These are phyloP conservation scores for Oeneis ivallda DNA, from an alignment of 2,888 invertebrate species.

Conservation along the genomic window DNA sequence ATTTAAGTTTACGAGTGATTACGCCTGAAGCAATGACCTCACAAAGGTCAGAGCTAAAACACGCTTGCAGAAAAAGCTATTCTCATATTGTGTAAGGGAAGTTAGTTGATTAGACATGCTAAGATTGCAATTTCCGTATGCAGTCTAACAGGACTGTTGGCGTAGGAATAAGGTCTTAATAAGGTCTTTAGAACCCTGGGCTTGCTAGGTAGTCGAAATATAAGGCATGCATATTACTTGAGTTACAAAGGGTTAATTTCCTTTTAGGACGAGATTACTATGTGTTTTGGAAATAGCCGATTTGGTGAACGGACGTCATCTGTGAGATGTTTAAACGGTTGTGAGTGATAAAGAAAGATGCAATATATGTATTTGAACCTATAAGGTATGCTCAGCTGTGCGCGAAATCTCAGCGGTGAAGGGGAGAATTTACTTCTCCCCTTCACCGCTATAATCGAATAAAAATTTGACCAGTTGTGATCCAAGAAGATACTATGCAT, in stretches of 20 bases:
- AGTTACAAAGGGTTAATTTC: conserved; percentile 2
- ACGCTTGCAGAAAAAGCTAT: neutral
- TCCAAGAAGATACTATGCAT: too few species aligned
- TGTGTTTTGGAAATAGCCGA: neutral
- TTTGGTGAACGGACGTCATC: conserved; percentile 9
- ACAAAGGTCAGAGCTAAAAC: neutral
- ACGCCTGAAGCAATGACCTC: neutral
- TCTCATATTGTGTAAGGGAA: neutral
- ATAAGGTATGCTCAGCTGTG: too few species aligned
- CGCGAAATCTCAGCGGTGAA: too few species aligned
- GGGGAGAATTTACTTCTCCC: too few species aligned
- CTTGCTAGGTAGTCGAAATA: neutral
- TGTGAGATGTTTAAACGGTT: neutral
- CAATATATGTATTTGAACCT: too few species aligned
- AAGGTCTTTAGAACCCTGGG: neutral
- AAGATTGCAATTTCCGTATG: conserved; percentile 11
- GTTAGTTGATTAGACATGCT: neutral
- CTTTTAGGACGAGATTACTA: conserved; percentile 2
- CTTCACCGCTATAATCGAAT: too few species aligned
- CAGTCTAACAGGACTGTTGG: neutral
- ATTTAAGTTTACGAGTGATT: too few species aligned
- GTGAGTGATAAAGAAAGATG: neutral
- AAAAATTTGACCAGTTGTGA: too few species aligned
- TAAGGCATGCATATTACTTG: neutral
- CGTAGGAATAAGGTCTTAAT: neutral